Base-by-base conservation (phyloP, 2,113 vertebrate species). In the Noctilio leporinus region DNA sequence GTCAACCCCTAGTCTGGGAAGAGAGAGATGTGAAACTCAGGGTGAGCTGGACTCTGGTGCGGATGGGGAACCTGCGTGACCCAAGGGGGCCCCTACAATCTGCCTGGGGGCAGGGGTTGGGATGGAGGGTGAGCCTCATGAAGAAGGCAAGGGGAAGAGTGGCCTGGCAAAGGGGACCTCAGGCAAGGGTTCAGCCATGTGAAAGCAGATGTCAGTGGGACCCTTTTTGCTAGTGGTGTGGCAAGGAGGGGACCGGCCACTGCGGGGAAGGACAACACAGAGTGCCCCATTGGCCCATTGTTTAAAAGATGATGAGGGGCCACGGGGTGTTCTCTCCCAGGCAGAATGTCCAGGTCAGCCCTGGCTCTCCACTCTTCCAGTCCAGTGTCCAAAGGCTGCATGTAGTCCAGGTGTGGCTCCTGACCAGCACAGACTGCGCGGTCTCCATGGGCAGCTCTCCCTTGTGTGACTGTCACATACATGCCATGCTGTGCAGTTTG, bases 361-460 rank as follows among this genome's bases (percentile, higher is more conserved):
- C 15, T 8, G 9, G 22, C 26, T 75, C 49, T 76, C 78, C 9
- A 2, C 33, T 28, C 11, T 28, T 55, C 5, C 12, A 26, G 40
- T 40, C 72, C 72, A 7, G n/a, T 20, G 8, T 62, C 62, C 14
- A 62, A 49, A 62, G 40, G 40, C 33, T 7, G 38, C 0, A 2
- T 4, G 24, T 67, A 77, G 80, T 22, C 57, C 57, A 35, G 40
- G 28, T 11, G 3, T 22, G 5, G 76, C 15, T 14, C 35, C 62
- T 19, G 33, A 0, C 5, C 22, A 1, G 24, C 28, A 30, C 3
- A 10, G 17, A 14, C 33, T 7, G 6, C 0, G 4, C 59, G 0
- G 10, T 33, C 51, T 28, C 75, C 4, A 28, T 3, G 43, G 14
- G 4, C 20, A 28, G 38, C 65, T 33, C 30, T 35, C 51, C 5